Evolutionary conservation across 2,888 invertebrate species (phyloP).

Genomic region (Dasypolia templi): DNA sequence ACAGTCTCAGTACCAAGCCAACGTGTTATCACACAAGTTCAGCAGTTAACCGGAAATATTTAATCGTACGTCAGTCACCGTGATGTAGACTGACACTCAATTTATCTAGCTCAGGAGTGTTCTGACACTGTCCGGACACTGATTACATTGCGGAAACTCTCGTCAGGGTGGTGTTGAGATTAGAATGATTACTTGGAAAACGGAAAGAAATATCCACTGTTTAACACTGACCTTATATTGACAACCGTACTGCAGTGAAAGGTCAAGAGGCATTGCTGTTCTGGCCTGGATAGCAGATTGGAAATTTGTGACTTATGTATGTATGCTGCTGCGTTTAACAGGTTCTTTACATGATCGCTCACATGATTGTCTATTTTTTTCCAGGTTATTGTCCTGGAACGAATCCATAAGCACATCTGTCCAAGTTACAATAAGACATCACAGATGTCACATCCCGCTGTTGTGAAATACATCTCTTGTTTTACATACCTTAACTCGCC

Average conservation of each 20-base stretch:
- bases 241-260: not conserved
- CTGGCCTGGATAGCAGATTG: too few relatives aligned
- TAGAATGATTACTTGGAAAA: constrained; percentile 20
- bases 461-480: not conserved
- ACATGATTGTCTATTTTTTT: not conserved
- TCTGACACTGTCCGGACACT: constrained; percentile 46
- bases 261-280: not conserved
- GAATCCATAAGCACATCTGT: not conserved
- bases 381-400: too few relatives aligned
- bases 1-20: not conserved
- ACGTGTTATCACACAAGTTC: not conserved
- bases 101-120: constrained; percentile 50
- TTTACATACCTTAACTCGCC: not conserved
- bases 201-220: not conserved
- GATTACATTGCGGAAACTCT: constrained; percentile 46
- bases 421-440: not conserved
- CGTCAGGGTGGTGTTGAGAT: constrained; percentile 12
- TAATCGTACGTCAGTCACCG: constrained; percentile 45
- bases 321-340: not conserved
- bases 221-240: not conserved
- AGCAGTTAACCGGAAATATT: constrained; percentile 43
- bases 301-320: not conserved
- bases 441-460: not conserved
- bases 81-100: constrained; percentile 52
- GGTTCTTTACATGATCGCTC: too few relatives aligned